phyloP scores from a whole-genome alignment of 2,888 invertebrate species.

The Pammene aurita region DNA sequence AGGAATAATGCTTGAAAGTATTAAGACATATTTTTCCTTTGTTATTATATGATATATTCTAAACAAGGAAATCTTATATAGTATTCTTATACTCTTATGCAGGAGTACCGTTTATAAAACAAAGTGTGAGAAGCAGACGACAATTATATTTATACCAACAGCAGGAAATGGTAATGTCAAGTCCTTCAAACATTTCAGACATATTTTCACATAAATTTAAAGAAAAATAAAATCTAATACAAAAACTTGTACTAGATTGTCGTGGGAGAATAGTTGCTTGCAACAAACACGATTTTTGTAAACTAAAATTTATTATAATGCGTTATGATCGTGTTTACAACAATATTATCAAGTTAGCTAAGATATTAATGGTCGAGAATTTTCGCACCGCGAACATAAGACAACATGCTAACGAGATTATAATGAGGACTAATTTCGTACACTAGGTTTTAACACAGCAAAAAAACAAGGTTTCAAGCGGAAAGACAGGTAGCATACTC shows the following conservation, averaged over 20 bases:
- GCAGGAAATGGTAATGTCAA: conserved; percentile 17
- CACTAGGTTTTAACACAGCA: conserved; percentile 22
- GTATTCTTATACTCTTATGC: too few species aligned
- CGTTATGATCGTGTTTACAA: neutral
- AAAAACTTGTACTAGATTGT: conserved; percentile 2
- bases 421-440: conserved; percentile 49
- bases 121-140: neutral
- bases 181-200: conserved; percentile 29
- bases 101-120: neutral
- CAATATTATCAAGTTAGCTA: too few species aligned
- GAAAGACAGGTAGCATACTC: neutral
- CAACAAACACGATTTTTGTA: neutral
- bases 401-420: conserved; percentile 50
- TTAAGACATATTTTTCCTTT: neutral
- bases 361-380: neutral
- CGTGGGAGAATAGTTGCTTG: conserved; percentile 8
- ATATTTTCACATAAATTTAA: conserved; percentile 1
- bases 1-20: conserved; percentile 15
- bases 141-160: conserved; percentile 15
- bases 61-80: conserved; percentile 9
- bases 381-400: conserved; percentile 38
- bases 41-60: too few species aligned
- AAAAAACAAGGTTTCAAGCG: neutral
- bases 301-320: neutral
- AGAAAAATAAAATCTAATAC: conserved; percentile 1